Evolutionary conservation across 2,113 vertebrate genomes (phyloP), one percentile per base, ranked within the genome.

Genomic region (Callocephalon fimbriatum): DNA sequence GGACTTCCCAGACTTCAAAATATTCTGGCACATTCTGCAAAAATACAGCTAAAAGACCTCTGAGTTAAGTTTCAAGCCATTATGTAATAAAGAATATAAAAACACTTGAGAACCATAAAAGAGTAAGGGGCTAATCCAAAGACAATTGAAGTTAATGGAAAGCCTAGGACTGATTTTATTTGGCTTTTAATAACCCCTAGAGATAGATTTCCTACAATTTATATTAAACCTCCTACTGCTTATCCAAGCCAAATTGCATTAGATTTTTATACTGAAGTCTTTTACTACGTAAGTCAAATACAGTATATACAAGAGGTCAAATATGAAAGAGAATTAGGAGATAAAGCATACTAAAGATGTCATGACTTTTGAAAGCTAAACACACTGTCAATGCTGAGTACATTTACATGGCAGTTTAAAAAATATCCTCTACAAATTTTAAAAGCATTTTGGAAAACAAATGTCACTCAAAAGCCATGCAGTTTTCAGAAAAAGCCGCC

Each of bases 301-400:
- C 2, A 65, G 18, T 56, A 40, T 77, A 93, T 45, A 77, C 56
- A 94, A 75, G 50, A 84, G 90, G 87, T 93, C 79, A 89, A 86
- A 92, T 74, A 93, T 54, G 42, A 74, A 90, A 96, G 88, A 95
- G 53, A 87, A 96, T 86, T 87, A 93, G 51, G 80, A 66, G 31
- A 51, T 79, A 90, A 94, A 91, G 71, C 26, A 42, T 35, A 74
- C 48, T 74, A 61, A 96, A 75, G 25, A 67, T 56, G 18, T 77
- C 88, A 96, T 95, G 95, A 91, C 48, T 95, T 94, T 51, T 82
- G 38, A 62, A 96, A 96, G 42, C 35, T 95, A 96, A 96, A 96
- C 86, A 97, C 47, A 45, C 54, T 95, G 90, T 92, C 95, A 93
- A 25, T 6, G 8, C 37, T 74, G 44, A 73, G 71, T 80, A 73